Evolutionary conservation across 1,140 invertebrate genomes (phyloP), one percentile per base, ranked within the genome.

Genomic region (Saccostrea cuccullata): DNA sequence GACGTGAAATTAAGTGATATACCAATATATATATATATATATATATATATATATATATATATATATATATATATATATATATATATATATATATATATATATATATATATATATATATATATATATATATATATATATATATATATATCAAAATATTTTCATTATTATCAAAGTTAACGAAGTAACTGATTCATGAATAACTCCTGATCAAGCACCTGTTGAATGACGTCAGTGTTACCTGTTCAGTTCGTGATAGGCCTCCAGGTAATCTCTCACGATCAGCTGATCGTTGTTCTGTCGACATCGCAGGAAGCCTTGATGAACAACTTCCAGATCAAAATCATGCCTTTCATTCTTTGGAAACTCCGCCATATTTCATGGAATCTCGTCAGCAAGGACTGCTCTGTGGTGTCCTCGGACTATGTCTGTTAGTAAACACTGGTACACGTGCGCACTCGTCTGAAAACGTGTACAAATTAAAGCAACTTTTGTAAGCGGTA

Each of bases 271-370:
- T 17, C 86, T 58, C n/a, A 92, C 20, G 40, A 85, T 20, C 6
- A 93, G 20, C 0, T 82, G 87, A n/a, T 90, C 90, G 73, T 91
- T 90, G 11, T 55, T 40, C 12, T 13, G n/a, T 20, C 88, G 77
- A 85, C 92, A 92, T 64, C 82, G 86, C 36, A 90, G 58, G 64
- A 93, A 90, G 15, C 88, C 89, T 9, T 90, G 67, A 9, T 91
- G 85, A 15, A 93, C 92, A 13, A 92, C 67, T 64, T 91, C 92
- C 56, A 93, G 87, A 90, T 93, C 90, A 89, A 93, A 93, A 84
- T 93, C 92, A 67, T 91, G 88, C 70, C 90, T 92, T 13, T 85
- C 87, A 64, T 90, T 87, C 12, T 55, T 82, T 4, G 40, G 40
- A 86, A 91, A 90, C 26, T 87, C 86, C 6, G 89, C 89, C 91